Conservation (phyloP, 1,140 invertebrate species). For the Drosophila melanica region DNA sequence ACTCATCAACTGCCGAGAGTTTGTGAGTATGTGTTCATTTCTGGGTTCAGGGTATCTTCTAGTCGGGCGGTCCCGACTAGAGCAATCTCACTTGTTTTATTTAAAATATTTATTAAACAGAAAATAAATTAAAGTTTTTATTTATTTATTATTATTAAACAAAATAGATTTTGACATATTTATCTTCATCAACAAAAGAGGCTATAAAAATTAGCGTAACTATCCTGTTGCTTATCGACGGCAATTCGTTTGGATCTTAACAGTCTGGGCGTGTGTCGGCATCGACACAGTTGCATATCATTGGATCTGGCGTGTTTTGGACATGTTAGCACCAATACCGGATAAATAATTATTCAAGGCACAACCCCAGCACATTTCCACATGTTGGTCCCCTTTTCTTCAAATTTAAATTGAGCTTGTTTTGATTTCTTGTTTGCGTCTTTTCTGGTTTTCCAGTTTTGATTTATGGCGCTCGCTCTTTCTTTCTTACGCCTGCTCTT, state of each 20-base stretch:
- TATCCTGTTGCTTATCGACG: not conserved
- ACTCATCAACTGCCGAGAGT: too few species aligned
- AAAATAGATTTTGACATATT: not conserved
- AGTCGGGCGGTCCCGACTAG: too few species aligned
- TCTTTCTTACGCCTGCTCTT: conserved; percentile 1
- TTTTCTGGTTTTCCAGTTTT: conserved; percentile 36
- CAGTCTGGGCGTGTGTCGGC: conserved; percentile 14
- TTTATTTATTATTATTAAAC: too few species aligned
- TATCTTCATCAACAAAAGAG: not conserved
- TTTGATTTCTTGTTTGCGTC: conserved; percentile 58
- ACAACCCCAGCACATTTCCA: conserved; percentile 19
- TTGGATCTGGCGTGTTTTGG: conserved; percentile 29
- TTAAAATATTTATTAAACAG: too few species aligned
- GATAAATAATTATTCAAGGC: conserved; percentile 59
- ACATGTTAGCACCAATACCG: conserved; percentile 43
- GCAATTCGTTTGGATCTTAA: conserved; percentile 5
- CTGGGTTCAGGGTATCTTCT: too few species aligned
- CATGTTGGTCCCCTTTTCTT: conserved; percentile 26
- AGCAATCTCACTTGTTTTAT: too few species aligned
- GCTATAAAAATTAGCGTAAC: conserved; percentile 5
- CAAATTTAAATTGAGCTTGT: conserved; percentile 45
- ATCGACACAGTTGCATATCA: conserved; percentile 31
- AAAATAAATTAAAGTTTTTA: too few species aligned
- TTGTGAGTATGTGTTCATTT: too few species aligned
- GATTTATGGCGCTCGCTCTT: conserved; percentile 7